Evolutionary conservation across 2,888 invertebrate species (phyloP).

Genomic region (Ametastegia equiseti): DNA sequence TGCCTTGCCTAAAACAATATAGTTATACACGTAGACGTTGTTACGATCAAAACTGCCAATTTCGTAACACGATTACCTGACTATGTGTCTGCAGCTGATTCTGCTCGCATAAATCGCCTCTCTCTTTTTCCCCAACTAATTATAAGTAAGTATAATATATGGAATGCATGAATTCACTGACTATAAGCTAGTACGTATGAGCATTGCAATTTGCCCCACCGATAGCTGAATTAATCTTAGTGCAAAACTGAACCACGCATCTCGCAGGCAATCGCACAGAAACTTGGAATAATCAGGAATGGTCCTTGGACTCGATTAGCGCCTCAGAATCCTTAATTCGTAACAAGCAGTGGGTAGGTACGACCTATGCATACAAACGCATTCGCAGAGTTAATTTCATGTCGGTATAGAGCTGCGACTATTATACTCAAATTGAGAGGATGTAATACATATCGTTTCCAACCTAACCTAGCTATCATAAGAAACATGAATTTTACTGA

Average conservation of each 20-base stretch:
- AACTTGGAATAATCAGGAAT: background rate
- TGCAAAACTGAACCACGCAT: no score
- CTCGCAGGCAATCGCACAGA: background rate
- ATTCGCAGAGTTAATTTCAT: background rate
- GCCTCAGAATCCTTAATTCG: background rate
- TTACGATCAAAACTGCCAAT: constrained; percentile 8
- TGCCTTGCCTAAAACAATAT: constrained; percentile 48
- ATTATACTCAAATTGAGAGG: no score
- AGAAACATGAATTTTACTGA: no score
- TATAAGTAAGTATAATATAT: no score
- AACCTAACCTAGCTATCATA: no score
- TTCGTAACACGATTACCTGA: background rate
- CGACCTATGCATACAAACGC: background rate
- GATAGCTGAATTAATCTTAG: no score
- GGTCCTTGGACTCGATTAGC: background rate
- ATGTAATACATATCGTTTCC: no score
- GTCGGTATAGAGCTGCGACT: background rate
- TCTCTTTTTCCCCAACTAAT: background rate
- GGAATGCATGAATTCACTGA: no score
- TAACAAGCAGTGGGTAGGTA: background rate
- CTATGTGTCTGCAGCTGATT: background rate
- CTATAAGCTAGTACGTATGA: background rate
- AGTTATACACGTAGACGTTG: no score
- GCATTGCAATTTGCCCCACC: no score
- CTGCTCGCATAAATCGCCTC: background rate